Evolutionary conservation across 1,140 invertebrate genomes (phyloP), one percentile per base, ranked within the genome.

Genomic region (Zaprionus davidi): DNA sequence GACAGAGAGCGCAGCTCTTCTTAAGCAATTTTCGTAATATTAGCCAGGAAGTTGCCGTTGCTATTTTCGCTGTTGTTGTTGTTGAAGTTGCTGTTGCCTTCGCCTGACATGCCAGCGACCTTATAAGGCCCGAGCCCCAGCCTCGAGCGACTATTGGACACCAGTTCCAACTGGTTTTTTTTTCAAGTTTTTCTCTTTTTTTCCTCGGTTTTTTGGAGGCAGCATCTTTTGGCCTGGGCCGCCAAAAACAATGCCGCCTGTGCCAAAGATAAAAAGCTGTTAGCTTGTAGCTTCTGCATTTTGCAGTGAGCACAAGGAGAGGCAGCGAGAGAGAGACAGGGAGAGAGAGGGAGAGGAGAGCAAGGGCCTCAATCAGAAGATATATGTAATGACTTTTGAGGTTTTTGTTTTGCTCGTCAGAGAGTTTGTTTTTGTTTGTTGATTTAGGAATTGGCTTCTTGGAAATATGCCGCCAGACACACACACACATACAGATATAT

Each of bases 281-380:
- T 91, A 91, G 88, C 88, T 91, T 83, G 88, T 91, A 91, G 88
- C 88, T 91, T 91, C 88, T 91, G 88, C 88, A 91, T 91, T 91
- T 91, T 83, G 78, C 71, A 76, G 41, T 12, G 26, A 46, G 41
- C n/a, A 17, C 7, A 15, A 15, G 15, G 6, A 17, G 31, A 15
- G 20, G 20, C 24, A 64, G 34, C 17, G 34, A 11, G 34, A 26
- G 28, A 36, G 17, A 20, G 24, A 13, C 5, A 6, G 58, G n/a
- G 51, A 20, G 41, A 38, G 46, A 12, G 24, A 0, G 9, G 38
- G 36, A 41, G 36, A 31, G 22, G 41, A 36, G 38, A 56, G 70
- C 59, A 44, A 60, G 71, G 28, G 72, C 67, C 53, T 75, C 67
- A 67, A 57, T 65, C 68, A 67, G 78, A 71, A 81, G 85, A 90